Evolutionary conservation across 2,797 vertebrate genomes (phyloP).

Genomic region (Schizothorax lantsangensis): DNA sequence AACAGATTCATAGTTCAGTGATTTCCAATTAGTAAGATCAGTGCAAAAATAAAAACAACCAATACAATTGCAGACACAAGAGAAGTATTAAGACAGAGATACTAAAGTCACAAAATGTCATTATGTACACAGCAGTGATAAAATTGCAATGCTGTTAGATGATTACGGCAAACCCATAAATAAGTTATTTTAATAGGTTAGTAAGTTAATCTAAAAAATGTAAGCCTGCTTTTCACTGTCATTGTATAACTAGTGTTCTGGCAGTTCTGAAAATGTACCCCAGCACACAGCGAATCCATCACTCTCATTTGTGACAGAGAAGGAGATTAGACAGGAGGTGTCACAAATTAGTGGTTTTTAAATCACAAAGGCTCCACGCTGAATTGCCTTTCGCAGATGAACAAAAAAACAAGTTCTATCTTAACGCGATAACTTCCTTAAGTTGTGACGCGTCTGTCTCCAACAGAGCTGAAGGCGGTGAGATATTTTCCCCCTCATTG

Average conservation of each 20-base stretch:
- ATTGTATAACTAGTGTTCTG: slow-evolving; percentile 12
- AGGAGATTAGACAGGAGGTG: slow-evolving; percentile 6
- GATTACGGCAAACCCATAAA: background rate
- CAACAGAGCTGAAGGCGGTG: slow-evolving; percentile 19
- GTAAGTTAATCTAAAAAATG: background rate
- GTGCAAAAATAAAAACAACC: background rate
- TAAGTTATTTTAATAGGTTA: slow-evolving; percentile 1
- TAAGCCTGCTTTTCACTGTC: background rate
- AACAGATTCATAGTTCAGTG: no score
- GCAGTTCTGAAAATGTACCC: background rate
- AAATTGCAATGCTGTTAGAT: background rate
- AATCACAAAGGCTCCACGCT: background rate
- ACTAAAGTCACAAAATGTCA: background rate
- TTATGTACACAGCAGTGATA: slow-evolving; percentile 12
- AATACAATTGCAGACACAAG: slow-evolving; percentile 4
- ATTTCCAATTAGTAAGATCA: slow-evolving; percentile 3
- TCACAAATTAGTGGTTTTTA: slow-evolving; percentile 28
- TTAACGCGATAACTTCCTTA: slow-evolving; percentile 1
- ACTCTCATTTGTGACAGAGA: slow-evolving; percentile 18
- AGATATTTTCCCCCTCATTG: slow-evolving; percentile 49
- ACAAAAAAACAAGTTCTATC: background rate
- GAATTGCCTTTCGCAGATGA: background rate
- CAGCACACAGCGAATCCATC: background rate
- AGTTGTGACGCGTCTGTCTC: slow-evolving; percentile 3
- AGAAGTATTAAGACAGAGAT: background rate